phyloP scores from a whole-genome alignment of 2,797 vertebrate species.

The Gallinago nigripennis region DNA sequence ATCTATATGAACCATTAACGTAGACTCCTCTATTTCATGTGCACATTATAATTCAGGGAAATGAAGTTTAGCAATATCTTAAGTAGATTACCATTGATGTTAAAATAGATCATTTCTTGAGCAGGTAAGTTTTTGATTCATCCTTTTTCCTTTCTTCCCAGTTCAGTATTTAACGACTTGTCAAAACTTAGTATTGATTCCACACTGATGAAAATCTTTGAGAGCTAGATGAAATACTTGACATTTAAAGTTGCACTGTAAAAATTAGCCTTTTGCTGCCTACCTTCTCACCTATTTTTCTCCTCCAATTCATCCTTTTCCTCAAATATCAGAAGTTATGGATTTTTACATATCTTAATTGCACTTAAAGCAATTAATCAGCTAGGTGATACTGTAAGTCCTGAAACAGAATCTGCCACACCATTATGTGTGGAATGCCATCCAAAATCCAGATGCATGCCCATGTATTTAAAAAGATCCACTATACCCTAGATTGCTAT shows the following conservation, averaged over 20 bases:
- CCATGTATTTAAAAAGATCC: not conserved
- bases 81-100: not conserved
- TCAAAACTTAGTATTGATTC: slow-evolving; percentile 27
- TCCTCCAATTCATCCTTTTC: not conserved
- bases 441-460: not conserved
- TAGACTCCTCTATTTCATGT: not conserved
- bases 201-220: slow-evolving; percentile 5
- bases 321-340: not conserved
- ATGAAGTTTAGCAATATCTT: not conserved
- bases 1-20: not conserved
- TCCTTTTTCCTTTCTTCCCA: not conserved
- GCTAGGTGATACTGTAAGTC: not conserved
- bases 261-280: not conserved
- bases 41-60: not conserved
- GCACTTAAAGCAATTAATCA: not conserved
- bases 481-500: not conserved
- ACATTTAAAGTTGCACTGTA: not conserved
- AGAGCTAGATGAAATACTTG: slow-evolving; percentile 17
- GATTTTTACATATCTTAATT: not conserved
- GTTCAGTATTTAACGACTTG: slow-evolving; percentile 11
- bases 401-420: not conserved
- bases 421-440: rapidly evolving
- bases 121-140: not conserved
- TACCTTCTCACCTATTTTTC: not conserved
- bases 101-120: not conserved